Evolutionary conservation across 1,140 invertebrate genomes (phyloP).

Genomic region (Drosophila ficusphila): DNA sequence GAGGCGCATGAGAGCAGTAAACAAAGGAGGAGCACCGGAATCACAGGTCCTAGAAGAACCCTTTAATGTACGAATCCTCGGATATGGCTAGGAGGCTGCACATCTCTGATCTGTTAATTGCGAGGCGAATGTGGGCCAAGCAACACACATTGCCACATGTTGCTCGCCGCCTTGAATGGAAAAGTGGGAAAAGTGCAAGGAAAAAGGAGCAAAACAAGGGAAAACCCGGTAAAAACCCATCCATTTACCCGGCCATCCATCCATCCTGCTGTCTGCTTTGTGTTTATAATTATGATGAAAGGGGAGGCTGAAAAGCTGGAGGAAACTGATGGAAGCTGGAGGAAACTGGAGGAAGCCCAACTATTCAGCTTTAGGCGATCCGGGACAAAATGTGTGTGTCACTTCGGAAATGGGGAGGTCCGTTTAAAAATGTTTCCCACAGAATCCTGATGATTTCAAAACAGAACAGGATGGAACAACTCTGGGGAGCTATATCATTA

Average conservation of each 20-base stretch:
- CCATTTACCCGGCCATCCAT: constrained; percentile 27
- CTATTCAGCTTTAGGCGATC: constrained; percentile 44
- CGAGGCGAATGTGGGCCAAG: constrained; percentile 66
- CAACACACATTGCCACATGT: constrained; percentile 62
- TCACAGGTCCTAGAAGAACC: constrained; percentile 17
- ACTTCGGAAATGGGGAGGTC: constrained; percentile 71
- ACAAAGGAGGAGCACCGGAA: constrained; percentile 12
- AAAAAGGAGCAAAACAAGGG: neutral
- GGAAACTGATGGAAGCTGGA: too few species aligned
- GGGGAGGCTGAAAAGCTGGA: constrained; percentile 13
- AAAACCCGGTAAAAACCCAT: constrained; percentile 12
- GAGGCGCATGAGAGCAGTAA: constrained; percentile 48
- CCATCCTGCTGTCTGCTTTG: constrained; percentile 32
- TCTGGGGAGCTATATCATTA: constrained; percentile 54
- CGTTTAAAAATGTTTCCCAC: constrained; percentile 49
- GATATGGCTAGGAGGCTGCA: constrained; percentile 16
- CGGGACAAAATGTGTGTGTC: constrained; percentile 62
- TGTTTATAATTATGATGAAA: constrained; percentile 76
- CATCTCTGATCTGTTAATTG: constrained; percentile 76
- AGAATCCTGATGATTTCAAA: constrained; percentile 39
- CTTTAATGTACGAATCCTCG: constrained; percentile 25
- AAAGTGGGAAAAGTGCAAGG: constrained; percentile 27
- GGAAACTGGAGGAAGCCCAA: too few species aligned
- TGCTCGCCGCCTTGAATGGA: constrained; percentile 28
- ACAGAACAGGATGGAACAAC: constrained; percentile 27